Evolutionary conservation across 2,888 invertebrate genomes (phyloP), one percentile per base, ranked within the genome.

Genomic region (Drosophila atripex): DNA sequence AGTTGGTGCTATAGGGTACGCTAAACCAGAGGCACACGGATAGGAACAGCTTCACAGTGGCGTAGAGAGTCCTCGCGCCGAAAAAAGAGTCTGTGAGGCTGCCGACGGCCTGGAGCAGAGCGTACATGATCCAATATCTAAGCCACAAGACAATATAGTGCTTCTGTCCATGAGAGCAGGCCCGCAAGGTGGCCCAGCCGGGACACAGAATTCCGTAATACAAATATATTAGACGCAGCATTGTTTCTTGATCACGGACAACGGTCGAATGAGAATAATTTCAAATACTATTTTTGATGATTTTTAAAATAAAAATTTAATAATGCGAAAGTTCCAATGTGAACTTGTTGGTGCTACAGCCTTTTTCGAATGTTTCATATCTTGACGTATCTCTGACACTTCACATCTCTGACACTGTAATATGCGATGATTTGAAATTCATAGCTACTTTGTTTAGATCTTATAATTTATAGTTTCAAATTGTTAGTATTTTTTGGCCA

Each of bases 101-200:
- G 1, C 30, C 63, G 12, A 60, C 5, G 11, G 9, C 60, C 63
- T 61, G 61, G 3, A 60, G 16, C 9, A 60, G 18, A 9, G 60
- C 28, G 12, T 30, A 47, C 8, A 60, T 46, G 1, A 60, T 63
- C 60, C 60, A 60, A 1, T 60, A 60, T 14, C 23, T 61, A 0
- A 60, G 61, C 60, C 60, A 60, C 4, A 61, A 21, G 7, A 11
- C 35, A 28, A 47, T 30, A 1, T 5, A 3, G n/a, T 39, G 12
- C 5, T 12, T 30, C 7, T 30, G 38, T 2, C 38, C 46, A 0
- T n/a, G 38, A 1, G 16, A 4, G 5, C 38, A 6, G 2, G 46
- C 46, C n/a, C 30, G 16, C 12, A 47, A 16, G 1, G 61, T 61
- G 5, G 7, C 8, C 60, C 38, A 61, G 6, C 60, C 60, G 5